These are phyloP conservation scores for Epinotia nisella DNA, from an alignment of 2,888 invertebrate genomes.

Conservation along the genomic window DNA sequence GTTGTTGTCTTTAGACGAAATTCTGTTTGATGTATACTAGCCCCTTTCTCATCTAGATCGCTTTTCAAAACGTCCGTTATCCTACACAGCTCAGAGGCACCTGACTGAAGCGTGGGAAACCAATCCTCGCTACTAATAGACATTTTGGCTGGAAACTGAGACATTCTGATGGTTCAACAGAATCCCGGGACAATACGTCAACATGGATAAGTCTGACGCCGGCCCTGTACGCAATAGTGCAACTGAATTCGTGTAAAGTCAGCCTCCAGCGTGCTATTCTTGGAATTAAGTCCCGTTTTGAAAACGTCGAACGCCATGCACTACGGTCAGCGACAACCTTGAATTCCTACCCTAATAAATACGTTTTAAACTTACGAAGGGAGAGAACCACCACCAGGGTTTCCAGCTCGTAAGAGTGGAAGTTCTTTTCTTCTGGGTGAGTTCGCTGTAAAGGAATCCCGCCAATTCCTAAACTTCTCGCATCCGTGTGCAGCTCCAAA, in stretches of 20 bases:
- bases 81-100: slow-evolving; percentile 32
- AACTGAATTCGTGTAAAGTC: slow-evolving; percentile 52
- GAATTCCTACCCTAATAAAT: slow-evolving; percentile 50
- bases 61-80: slow-evolving; percentile 15
- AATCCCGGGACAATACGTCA: slow-evolving; percentile 37
- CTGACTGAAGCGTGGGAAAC: slow-evolving; percentile 40
- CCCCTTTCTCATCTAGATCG: slow-evolving; percentile 30
- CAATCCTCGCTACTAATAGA: slow-evolving; percentile 37
- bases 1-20: slow-evolving; percentile 46
- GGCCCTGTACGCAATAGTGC: no score
- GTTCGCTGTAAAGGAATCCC: no score
- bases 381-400: not conserved
- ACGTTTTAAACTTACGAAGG: slow-evolving; percentile 45
- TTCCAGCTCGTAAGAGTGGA: no score
- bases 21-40: slow-evolving; percentile 41
- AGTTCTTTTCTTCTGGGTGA: no score
- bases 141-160: slow-evolving; percentile 27
- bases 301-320: slow-evolving; percentile 51
- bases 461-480: no score
- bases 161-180: not conserved
- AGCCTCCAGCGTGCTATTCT: slow-evolving; percentile 58
- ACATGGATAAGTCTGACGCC: slow-evolving; percentile 35
- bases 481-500: no score
- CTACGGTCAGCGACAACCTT: slow-evolving; percentile 52
- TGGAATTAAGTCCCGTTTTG: slow-evolving; percentile 53